Conservation (phyloP, 2,888 invertebrate genomes). For the Noctua janthe region DNA sequence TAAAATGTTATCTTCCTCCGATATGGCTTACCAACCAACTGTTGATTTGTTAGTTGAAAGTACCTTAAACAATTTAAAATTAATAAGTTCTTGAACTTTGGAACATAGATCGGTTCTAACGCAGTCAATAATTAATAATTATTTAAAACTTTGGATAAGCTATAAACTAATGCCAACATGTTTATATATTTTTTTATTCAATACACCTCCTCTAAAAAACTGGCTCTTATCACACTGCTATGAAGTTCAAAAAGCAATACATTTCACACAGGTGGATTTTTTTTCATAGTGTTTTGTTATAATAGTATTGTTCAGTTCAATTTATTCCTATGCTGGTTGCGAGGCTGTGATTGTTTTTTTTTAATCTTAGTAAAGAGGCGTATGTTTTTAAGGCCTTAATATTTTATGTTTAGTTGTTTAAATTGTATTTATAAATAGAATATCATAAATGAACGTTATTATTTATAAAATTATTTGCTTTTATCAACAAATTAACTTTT, state of each 20-base stretch:
- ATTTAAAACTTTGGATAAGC: background rate
- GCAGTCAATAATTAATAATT: background rate
- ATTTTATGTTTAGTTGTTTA: no score
- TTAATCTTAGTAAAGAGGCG: no score
- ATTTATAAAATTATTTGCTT: background rate
- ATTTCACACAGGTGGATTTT: background rate
- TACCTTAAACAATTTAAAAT: background rate
- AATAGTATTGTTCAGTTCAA: background rate
- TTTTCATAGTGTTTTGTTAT: no score
- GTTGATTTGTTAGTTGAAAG: background rate
- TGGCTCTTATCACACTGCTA: background rate
- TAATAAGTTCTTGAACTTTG: background rate
- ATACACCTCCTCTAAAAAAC: background rate
- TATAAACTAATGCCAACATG: background rate
- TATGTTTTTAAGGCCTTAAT: no score
- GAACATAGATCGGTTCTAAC: background rate
- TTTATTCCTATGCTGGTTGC: background rate
- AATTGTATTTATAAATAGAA: background rate
- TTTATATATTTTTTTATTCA: background rate
- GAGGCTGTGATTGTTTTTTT: no score
- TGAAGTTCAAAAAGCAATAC: background rate
- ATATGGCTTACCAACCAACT: background rate
- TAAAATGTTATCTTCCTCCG: slow-evolving; percentile 17
- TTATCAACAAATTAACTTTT: background rate
- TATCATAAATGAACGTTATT: background rate